These are phyloP conservation scores for Apaloderma vittatum DNA, from an alignment of 2,113 vertebrate genomes.

Conservation along the genomic window DNA sequence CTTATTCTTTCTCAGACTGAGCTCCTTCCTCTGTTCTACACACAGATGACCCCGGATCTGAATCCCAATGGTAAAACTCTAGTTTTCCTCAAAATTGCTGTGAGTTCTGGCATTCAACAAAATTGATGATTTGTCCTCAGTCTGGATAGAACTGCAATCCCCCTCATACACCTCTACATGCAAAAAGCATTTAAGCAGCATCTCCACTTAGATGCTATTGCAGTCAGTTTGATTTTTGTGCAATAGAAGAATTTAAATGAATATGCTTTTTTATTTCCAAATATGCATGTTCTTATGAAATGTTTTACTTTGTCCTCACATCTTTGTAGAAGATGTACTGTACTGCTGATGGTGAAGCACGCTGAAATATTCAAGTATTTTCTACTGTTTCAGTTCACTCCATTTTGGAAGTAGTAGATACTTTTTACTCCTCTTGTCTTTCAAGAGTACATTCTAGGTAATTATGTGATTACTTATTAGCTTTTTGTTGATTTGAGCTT, in stretches of 20 bases:
- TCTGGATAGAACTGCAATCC: neutral
- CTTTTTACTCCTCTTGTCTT: neutral
- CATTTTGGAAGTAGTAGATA: neutral
- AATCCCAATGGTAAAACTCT: neutral
- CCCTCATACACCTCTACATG: neutral
- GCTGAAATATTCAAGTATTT: neutral
- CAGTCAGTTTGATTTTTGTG: neutral
- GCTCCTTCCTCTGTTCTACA: neutral
- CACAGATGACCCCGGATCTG: neutral
- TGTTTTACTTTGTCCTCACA: neutral
- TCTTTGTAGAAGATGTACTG: neutral
- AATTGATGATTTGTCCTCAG: neutral
- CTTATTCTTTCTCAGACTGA: neutral
- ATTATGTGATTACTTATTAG: slow-evolving; percentile 41
- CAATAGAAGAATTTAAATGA: neutral
- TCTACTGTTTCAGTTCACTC: neutral
- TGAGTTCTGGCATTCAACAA: neutral
- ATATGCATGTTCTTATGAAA: neutral
- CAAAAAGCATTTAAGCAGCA: neutral
- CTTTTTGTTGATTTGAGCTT: slow-evolving; percentile 56
- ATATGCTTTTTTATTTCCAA: neutral
- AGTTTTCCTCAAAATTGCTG: neutral
- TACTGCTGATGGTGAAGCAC: neutral
- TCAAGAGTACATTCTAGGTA: neutral
- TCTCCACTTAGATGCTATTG: neutral